Evolutionary conservation across 2,888 invertebrate species (phyloP), one percentile per base, ranked within the genome.

Genomic region (Neoaliturus tenellus): DNA sequence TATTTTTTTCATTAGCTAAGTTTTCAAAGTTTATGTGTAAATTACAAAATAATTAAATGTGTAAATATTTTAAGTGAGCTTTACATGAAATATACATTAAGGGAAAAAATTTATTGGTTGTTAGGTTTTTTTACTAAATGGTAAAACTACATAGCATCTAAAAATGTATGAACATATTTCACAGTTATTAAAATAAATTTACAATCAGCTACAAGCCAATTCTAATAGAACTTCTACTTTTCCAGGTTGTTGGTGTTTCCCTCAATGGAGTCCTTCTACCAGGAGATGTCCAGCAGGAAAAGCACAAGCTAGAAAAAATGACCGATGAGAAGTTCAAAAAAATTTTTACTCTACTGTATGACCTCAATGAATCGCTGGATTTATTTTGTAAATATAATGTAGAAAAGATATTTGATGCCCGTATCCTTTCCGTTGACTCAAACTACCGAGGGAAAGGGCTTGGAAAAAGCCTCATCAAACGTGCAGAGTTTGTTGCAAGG

Each of bases 341-440:
- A 90, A 96, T 97, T 87, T 96, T 96, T 89, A 94, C 94, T 78
- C 92, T 96, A 85, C 92, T 97, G 25, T 95, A 96, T 90, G 93
- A 92, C 67, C 93, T 95, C 75, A 96, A 95, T 90, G 92, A 93
- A 80, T 93, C 94, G 86, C 89, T 94, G 84, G 93, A 96, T 89
- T 91, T 97, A 25, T 97, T 96, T 89, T 91, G 90, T 14, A 92
- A 91, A 86, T 95, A 94, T 89, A 89, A 92, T 85, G 94, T 95
- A 69, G 94, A 95, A 25, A 93, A 93, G 87, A 93, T 96, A 71
- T 94, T 97, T 89, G 97, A 97, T 91, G 93, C 96, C 87, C 92
- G 96, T 85, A 96, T 97, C 87, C 93, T 97, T 51, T 96, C 96
- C 10, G 96, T 97, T 28, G 95, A 95, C 85, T 92, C 93, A 83